Evolutionary conservation across 2,888 invertebrate genomes (phyloP).

Genomic region (Drosophila birchii): DNA sequence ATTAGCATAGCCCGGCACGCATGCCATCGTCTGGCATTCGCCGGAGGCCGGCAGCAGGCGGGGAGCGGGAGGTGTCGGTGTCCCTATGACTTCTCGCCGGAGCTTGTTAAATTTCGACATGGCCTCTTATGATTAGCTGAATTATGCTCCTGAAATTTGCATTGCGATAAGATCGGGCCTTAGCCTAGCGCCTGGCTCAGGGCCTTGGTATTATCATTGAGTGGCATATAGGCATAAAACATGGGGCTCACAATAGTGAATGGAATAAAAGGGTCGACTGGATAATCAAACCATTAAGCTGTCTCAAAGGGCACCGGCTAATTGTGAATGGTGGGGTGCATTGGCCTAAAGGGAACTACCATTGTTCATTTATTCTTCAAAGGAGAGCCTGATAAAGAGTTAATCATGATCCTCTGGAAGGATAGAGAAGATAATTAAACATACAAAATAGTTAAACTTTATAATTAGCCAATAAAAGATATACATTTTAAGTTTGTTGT

Average conservation of each 20-base stretch:
- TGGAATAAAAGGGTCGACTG: constrained; percentile 34
- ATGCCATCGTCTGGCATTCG: constrained; percentile 44
- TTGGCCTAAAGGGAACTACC: background rate
- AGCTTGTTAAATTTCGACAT: constrained; percentile 70
- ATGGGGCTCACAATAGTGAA: background rate
- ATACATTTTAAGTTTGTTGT: background rate
- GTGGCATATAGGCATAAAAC: background rate
- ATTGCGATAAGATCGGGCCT: constrained; percentile 61
- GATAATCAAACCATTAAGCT: constrained; percentile 66
- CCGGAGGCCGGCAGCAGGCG: background rate
- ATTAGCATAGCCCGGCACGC: constrained; percentile 76
- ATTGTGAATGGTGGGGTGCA: constrained; percentile 12
- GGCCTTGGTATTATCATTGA: constrained; percentile 31
- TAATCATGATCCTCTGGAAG: background rate
- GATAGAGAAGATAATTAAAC: background rate
- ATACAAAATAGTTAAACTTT: background rate
- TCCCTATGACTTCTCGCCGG: constrained; percentile 20
- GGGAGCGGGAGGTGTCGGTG: background rate
- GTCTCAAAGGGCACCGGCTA: constrained; percentile 18
- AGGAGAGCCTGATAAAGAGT: background rate
- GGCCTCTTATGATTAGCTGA: constrained; percentile 75
- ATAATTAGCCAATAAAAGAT: no score
- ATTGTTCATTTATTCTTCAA: background rate
- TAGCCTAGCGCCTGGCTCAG: constrained; percentile 39
- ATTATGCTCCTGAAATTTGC: constrained; percentile 64